These are phyloP conservation scores for Notoglanidium macrostoma DNA, from an alignment of 2,797 vertebrate genomes.

Conservation along the genomic window DNA sequence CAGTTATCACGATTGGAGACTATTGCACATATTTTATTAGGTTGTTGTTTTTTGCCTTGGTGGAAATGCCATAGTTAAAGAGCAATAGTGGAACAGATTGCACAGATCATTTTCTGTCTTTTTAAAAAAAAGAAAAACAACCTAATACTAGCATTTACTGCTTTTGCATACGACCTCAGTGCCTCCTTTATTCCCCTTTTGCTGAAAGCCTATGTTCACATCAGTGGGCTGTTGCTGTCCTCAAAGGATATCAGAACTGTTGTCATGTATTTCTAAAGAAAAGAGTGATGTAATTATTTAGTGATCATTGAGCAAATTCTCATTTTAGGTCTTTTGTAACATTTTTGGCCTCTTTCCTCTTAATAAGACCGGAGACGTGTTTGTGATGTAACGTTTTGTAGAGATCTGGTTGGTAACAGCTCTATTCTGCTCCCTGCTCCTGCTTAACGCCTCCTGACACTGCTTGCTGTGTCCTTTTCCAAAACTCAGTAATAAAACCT, in stretches of 20 bases:
- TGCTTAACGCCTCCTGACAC: background rate
- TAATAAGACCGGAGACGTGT: background rate
- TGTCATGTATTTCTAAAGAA: background rate
- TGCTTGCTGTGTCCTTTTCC: background rate
- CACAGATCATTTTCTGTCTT: background rate
- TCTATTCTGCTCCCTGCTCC: background rate
- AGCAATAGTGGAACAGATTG: background rate
- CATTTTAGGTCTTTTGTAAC: background rate
- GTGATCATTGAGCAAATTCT: background rate
- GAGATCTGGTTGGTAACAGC: background rate
- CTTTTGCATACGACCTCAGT: background rate
- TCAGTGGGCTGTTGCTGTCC: slow-evolving; percentile 19
- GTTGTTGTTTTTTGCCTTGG: background rate
- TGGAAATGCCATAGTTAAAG: background rate
- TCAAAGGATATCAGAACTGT: background rate
- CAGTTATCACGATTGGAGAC: background rate
- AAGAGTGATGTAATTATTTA: background rate
- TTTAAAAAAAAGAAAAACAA: background rate
- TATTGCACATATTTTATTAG: background rate
- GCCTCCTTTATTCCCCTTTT: slow-evolving; percentile 4
- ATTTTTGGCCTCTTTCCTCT: background rate
- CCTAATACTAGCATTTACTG: background rate
- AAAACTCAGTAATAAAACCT: slow-evolving; percentile 70
- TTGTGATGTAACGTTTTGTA: slow-evolving; percentile 4
- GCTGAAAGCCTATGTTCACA: slow-evolving; percentile 19